Evolutionary conservation across 2,113 vertebrate genomes (phyloP).

Genomic region (Carassius carassius): DNA sequence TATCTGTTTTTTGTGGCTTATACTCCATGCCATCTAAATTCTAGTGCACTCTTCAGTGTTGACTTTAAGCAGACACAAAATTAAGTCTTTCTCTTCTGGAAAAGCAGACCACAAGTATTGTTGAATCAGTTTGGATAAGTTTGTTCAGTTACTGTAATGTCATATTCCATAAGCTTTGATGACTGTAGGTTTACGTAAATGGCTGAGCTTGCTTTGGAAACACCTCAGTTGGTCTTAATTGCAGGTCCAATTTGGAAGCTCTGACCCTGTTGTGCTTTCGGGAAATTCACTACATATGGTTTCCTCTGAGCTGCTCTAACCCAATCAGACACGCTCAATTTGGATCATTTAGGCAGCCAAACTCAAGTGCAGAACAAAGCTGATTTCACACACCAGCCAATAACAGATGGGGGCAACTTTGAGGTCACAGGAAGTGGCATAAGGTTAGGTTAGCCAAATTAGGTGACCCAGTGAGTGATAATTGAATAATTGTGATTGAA

Average conservation of each 20-base stretch:
- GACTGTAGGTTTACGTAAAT: not conserved
- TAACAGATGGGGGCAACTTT: slow-evolving; percentile 58
- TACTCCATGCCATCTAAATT: not conserved
- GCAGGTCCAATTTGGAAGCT: not conserved
- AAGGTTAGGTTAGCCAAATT: slow-evolving; percentile 42
- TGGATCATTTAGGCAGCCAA: slow-evolving; percentile 57
- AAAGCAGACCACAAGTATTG: not conserved
- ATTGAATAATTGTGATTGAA: slow-evolving; percentile 31
- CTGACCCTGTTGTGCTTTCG: slow-evolving; percentile 8
- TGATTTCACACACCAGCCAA: slow-evolving; percentile 49
- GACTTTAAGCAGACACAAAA: not conserved
- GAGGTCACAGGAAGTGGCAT: slow-evolving; percentile 51
- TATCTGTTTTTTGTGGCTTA: not conserved
- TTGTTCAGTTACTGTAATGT: not conserved
- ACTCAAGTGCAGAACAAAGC: slow-evolving; percentile 54
- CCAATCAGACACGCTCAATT: slow-evolving; percentile 55
- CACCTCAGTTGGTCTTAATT: slow-evolving; percentile 7
- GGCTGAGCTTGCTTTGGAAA: slow-evolving; percentile 8
- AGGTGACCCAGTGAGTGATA: slow-evolving; percentile 36
- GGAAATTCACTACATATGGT: slow-evolving; percentile 45
- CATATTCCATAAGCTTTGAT: not conserved
- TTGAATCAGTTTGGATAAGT: not conserved
- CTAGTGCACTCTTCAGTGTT: not conserved
- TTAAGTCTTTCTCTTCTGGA: not conserved
- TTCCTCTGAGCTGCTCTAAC: slow-evolving; percentile 35